Base-by-base conservation (phyloP, 1,140 invertebrate species). In the Macrotrachela quadricornifera region DNA sequence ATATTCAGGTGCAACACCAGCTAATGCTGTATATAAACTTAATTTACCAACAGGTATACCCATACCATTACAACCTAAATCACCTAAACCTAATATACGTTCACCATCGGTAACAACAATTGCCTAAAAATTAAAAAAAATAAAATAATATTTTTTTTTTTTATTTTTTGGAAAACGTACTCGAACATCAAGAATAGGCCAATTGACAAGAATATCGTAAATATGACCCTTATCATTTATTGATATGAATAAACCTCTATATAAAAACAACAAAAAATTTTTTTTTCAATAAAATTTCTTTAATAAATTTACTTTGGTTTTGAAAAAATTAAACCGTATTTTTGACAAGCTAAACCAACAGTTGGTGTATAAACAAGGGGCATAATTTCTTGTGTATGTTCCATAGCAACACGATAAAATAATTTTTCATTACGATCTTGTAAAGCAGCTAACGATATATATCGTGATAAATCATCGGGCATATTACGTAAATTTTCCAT, bases 321-420 rank as follows among this genome's bases (percentile, higher is more conserved):
- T 49, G 85, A 76, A 64, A 87, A 96, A 62, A 94, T 85, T 30
- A 90, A 76, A 37, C 90, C 88, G 64, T 91, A 97, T 61, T 90
- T 84, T 71, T 94, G 88, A 67, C 92, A 97, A 0, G 91, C 91
- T 59, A 85, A 71, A 0, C 92, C 92, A 13, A 97, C 92, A 9
- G 87, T 92, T 0, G 92, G 91, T 0, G 90, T 96, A 68, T 97
- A 97, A 6, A 96, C 85, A 62, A 96, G 83, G 0, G 92, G 92
- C 82, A 97, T 87, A 72, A 92, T 80, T 61, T 84, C 78, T 64
- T 91, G 83, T 51, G 92, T 80, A 69, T 97, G 84, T 71, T 96
- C 84, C 47, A 80, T 78, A 16, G 94, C 16, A 1, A 53, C 51
- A 39, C 46, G 53, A 72, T 86, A 95, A 71, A 92, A 95, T 52